Evolutionary conservation across 2,888 invertebrate species (phyloP).

Genomic region (Eremobia ochroleuca): DNA sequence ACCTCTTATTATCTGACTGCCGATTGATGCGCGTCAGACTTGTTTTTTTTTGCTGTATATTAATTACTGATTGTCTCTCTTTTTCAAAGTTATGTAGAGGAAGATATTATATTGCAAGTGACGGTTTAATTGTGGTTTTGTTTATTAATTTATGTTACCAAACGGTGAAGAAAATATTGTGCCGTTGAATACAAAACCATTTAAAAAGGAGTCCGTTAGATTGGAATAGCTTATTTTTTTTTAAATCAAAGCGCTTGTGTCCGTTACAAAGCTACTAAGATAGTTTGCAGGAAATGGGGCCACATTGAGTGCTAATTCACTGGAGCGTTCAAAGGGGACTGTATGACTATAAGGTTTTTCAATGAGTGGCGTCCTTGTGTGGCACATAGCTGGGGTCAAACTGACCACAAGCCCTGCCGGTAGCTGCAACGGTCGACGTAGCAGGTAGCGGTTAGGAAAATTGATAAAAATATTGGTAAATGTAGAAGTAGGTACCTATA

Average conservation of each 20-base stretch:
- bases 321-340: slow-evolving; percentile 75
- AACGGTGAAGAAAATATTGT: background rate
- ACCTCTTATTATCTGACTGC: slow-evolving; percentile 80
- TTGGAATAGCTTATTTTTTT: slow-evolving; percentile 1
- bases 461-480: background rate
- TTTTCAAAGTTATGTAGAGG: slow-evolving; percentile 41
- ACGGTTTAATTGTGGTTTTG: background rate
- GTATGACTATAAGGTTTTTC: slow-evolving; percentile 70
- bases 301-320: slow-evolving; percentile 70
- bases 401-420: slow-evolving; percentile 53
- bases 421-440: slow-evolving; percentile 39
- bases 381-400: slow-evolving; percentile 30
- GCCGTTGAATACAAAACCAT: no score
- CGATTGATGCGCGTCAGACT: slow-evolving; percentile 80
- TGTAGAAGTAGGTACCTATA: no score
- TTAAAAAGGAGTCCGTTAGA: background rate
- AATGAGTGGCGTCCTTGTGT: slow-evolving; percentile 70
- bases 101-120: slow-evolving; percentile 30
- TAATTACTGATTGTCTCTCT: slow-evolving; percentile 52
- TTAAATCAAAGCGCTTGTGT: slow-evolving; percentile 43
- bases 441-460: slow-evolving; percentile 27
- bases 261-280: slow-evolving; percentile 63
- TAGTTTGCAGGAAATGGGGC: slow-evolving; percentile 73
- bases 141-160: background rate
- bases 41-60: slow-evolving; percentile 42